A percentile compares a stretch with the other conserved stretches of the same genome.
Conservation (phyloP, 2,888 invertebrate genomes). For the Phortica okadai region DNA sequence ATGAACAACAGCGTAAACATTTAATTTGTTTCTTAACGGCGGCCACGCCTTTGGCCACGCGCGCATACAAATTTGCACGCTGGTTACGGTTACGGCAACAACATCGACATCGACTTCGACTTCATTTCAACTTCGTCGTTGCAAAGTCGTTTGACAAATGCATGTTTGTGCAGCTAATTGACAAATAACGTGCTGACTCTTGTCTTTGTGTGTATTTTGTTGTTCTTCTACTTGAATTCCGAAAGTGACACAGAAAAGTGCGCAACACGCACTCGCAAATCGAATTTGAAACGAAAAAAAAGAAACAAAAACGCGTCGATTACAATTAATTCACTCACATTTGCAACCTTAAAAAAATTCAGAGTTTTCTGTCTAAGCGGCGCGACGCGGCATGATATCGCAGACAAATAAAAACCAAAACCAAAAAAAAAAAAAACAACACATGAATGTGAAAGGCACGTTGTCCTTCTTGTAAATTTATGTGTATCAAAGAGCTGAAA, state of each 20-base stretch:
- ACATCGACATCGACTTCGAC: neutral
- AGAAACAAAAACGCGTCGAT: constrained; percentile 31
- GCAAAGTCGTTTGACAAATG: constrained; percentile 17
- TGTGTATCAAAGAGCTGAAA: neutral
- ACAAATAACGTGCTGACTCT: constrained; percentile 31
- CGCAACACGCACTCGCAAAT: constrained; percentile 15
- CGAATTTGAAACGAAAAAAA: constrained; percentile 22
- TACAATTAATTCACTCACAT: constrained; percentile 29
- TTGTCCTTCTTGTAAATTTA: constrained; percentile 29
- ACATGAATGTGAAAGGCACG: constrained; percentile 27
- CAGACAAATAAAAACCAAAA: neutral
- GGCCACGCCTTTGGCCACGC: constrained; percentile 19
- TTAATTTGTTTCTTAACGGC: constrained; percentile 24
- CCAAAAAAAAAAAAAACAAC: neutral
- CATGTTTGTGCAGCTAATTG: constrained; percentile 39
- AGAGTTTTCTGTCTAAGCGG: too few species aligned
- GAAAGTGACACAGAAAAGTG: constrained; percentile 7
- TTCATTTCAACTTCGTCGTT: neutral
- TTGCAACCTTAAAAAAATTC: neutral
- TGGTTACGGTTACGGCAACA: constrained; percentile 13
- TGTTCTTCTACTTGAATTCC: constrained; percentile 22
- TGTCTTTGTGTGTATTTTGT: too few species aligned
- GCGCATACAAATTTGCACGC: neutral
- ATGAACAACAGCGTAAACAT: constrained; percentile 13
- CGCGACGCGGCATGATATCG: too few species aligned